These are phyloP conservation scores for Bolinopsis microptera DNA, from an alignment of 37 sponge, comb jelly and placozoan genomes.

Conservation along the genomic window DNA sequence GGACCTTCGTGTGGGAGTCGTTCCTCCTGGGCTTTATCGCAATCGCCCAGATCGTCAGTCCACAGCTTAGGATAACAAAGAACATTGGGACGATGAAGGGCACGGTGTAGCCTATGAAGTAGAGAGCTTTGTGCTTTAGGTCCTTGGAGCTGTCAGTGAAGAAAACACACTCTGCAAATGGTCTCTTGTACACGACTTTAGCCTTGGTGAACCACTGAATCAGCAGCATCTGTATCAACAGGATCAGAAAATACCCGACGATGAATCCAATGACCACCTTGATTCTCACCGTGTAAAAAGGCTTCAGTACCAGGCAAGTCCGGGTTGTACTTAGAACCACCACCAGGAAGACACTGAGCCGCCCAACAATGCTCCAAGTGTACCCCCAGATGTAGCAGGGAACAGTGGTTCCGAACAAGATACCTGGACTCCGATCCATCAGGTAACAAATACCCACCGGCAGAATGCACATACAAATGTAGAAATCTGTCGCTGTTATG, in stretches of 20 bases:
- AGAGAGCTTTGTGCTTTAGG: neutral
- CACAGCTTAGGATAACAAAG: slow-evolving; percentile 26
- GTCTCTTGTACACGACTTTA: neutral
- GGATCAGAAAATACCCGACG: neutral
- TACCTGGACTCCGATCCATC: neutral
- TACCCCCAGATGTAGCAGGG: slow-evolving; percentile 48
- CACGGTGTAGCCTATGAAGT: slow-evolving; percentile 60
- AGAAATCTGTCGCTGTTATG: slow-evolving; percentile 5
- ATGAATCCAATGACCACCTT: neutral
- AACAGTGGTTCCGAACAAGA: slow-evolving; percentile 17
- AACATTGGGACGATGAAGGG: slow-evolving; percentile 63
- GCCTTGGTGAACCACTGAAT: neutral
- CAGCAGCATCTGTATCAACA: slow-evolving; percentile 19
- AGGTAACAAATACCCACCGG: slow-evolving; percentile 42
- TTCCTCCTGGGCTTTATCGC: neutral
- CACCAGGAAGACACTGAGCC: slow-evolving; percentile 55
- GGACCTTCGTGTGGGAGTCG: neutral
- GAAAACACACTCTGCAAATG: slow-evolving; percentile 55
- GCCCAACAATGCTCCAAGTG: slow-evolving; percentile 26
- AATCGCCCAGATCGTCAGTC: neutral
- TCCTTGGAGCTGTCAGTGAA: neutral
- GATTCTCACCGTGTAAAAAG: neutral
- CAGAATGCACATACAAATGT: neutral
- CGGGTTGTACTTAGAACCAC: slow-evolving; percentile 60
- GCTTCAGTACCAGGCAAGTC: slow-evolving; percentile 37